Evolutionary conservation across 2,113 vertebrate species (phyloP).

Genomic region (Pteronura brasiliensis): DNA sequence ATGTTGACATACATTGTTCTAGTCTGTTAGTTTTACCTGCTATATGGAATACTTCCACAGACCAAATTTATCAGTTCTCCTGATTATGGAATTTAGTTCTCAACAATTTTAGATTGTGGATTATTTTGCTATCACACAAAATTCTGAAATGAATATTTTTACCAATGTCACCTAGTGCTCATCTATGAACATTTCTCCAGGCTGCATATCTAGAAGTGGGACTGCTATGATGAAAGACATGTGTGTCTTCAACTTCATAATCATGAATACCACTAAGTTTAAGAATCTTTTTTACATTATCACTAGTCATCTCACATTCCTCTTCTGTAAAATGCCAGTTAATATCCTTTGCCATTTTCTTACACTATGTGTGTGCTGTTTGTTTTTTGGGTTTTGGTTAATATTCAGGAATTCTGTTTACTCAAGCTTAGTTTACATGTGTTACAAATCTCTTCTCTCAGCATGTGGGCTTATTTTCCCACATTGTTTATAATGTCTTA

Average conservation of each 20-base stretch:
- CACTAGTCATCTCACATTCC: not conserved
- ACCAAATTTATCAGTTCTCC: not conserved
- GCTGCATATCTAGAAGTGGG: not conserved
- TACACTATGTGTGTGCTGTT: not conserved
- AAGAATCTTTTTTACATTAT: not conserved
- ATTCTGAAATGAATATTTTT: not conserved
- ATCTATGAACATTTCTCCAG: not conserved
- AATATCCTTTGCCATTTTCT: not conserved
- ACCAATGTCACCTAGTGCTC: not conserved
- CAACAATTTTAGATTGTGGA: not conserved
- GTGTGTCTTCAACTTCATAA: not conserved
- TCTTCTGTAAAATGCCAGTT: not conserved
- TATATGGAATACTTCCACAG: not conserved
- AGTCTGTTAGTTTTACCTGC: not conserved
- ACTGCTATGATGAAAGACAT: not conserved
- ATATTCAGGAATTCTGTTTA: not conserved
- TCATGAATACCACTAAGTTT: not conserved
- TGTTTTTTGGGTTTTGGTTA: not conserved
- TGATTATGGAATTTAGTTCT: not conserved
- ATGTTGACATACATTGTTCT: not conserved
- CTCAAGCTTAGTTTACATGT: not conserved
- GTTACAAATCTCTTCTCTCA: not conserved
- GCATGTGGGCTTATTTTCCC: not conserved
- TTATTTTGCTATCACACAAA: not conserved
- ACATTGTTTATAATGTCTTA: not conserved